phyloP scores from a whole-genome alignment of 35 echinoderm and acorn worm species.

The Apostichopus parvimensis region DNA sequence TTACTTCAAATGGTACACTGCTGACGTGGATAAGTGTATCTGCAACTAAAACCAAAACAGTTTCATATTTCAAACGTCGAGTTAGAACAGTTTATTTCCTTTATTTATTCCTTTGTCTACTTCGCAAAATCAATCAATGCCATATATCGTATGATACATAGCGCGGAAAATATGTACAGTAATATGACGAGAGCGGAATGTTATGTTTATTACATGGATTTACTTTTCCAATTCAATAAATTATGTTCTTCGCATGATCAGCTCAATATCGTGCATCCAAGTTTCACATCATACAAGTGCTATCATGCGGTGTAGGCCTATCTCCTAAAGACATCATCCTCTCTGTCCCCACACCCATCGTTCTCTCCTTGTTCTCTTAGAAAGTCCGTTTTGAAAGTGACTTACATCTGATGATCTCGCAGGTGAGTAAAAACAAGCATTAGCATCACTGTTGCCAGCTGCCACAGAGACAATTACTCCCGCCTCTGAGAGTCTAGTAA shows the following conservation, averaged over 20 bases:
- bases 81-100: no score
- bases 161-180: no score
- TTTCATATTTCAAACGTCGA: no score
- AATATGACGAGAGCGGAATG: no score
- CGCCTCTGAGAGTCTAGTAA: not conserved
- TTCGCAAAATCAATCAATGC: no score
- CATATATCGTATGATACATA: no score
- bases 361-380: not conserved
- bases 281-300: not conserved
- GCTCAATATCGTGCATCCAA: not conserved
- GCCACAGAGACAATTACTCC: conserved; percentile 53
- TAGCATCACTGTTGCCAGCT: conserved; percentile 61
- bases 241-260: not conserved
- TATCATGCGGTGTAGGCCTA: not conserved
- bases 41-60: no score
- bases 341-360: not conserved
- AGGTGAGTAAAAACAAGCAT: conserved; percentile 54
- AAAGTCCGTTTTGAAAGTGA: not conserved
- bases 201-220: no score
- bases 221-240: not conserved
- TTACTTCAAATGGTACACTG: no score
- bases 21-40: no score
- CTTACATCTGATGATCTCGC: conserved; percentile 59
- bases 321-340: not conserved
- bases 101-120: no score